These are phyloP conservation scores for Micrasema minimum DNA, from an alignment of 1,140 invertebrate species.

Conservation along the genomic window DNA sequence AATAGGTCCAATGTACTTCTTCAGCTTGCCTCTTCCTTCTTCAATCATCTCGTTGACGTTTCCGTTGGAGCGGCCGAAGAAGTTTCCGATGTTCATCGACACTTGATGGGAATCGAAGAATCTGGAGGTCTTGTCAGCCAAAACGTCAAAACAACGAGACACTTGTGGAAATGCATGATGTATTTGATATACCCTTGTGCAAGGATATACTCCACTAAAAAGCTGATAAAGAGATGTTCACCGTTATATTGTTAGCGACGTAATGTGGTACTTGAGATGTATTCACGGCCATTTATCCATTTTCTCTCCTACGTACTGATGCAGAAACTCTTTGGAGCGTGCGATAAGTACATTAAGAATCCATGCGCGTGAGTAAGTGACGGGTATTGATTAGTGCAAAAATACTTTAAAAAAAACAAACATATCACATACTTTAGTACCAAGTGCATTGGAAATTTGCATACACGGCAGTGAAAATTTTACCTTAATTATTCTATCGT, in stretches of 20 bases:
- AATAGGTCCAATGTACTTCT: slow-evolving; percentile 68
- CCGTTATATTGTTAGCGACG: slow-evolving; percentile 62
- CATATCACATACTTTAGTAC: no score
- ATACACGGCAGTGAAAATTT: no score
- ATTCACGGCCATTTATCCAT: slow-evolving; percentile 68
- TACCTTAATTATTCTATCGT: no score
- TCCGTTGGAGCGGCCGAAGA: slow-evolving; percentile 54
- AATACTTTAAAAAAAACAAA: slow-evolving; percentile 11
- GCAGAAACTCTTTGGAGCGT: slow-evolving; percentile 67
- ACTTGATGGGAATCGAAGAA: slow-evolving; percentile 73
- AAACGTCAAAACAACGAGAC: slow-evolving; percentile 58
- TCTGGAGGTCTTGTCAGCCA: slow-evolving; percentile 68
- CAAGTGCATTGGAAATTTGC: no score
- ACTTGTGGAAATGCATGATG: slow-evolving; percentile 36
- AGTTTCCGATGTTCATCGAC: slow-evolving; percentile 65
- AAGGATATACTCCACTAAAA: slow-evolving; percentile 11
- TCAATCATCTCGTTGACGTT: slow-evolving; percentile 60
- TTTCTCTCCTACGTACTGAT: slow-evolving; percentile 63
- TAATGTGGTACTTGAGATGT: slow-evolving; percentile 64
- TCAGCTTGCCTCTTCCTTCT: slow-evolving; percentile 71
- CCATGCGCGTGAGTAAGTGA: slow-evolving; percentile 52
- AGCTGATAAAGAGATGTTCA: slow-evolving; percentile 56
- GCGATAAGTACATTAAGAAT: slow-evolving; percentile 60
- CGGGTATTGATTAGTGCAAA: slow-evolving; percentile 32
- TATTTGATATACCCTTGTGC: slow-evolving; percentile 19